Conservation (phyloP, 64 coral and sea anemone species). For the Catalaphyllia jardinei region DNA sequence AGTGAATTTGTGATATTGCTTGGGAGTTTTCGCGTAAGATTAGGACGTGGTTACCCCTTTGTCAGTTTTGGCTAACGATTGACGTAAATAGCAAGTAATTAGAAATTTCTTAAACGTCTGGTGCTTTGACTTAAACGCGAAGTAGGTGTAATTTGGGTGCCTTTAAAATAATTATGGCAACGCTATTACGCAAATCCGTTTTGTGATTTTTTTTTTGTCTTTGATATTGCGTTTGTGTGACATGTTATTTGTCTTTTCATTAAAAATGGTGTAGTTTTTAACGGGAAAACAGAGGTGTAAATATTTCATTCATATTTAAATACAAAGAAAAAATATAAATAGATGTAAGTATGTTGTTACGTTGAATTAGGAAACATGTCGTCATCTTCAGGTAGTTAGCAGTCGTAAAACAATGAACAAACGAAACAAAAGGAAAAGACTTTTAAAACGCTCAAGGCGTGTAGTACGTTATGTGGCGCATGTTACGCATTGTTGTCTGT, state of each 20-base stretch:
- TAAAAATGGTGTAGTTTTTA: not conserved
- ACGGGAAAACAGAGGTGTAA: not conserved
- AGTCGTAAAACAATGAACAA: too few relatives aligned
- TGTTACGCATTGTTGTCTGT: too few relatives aligned
- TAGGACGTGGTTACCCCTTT: not conserved
- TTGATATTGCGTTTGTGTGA: not conserved
- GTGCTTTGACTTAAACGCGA: not conserved
- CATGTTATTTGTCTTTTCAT: not conserved
- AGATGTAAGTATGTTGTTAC: not conserved
- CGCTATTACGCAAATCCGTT: not conserved
- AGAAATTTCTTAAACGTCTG: not conserved
- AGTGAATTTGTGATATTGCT: constrained; percentile 12
- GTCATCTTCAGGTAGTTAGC: too few relatives aligned
- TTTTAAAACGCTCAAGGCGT: too few relatives aligned
- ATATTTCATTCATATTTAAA: not conserved
- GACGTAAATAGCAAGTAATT: not conserved
- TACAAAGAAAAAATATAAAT: not conserved
- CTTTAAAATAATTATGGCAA: not conserved
- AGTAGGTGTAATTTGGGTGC: not conserved
- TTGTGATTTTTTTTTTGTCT: not conserved
- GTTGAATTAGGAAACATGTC: too few relatives aligned
- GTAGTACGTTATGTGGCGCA: too few relatives aligned
- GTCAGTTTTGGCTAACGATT: not conserved
- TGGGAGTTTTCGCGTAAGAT: not conserved
- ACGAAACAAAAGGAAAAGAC: too few relatives aligned